These are phyloP conservation scores for Endomychus coccineus DNA, from an alignment of 2,888 invertebrate species.

Conservation along the genomic window DNA sequence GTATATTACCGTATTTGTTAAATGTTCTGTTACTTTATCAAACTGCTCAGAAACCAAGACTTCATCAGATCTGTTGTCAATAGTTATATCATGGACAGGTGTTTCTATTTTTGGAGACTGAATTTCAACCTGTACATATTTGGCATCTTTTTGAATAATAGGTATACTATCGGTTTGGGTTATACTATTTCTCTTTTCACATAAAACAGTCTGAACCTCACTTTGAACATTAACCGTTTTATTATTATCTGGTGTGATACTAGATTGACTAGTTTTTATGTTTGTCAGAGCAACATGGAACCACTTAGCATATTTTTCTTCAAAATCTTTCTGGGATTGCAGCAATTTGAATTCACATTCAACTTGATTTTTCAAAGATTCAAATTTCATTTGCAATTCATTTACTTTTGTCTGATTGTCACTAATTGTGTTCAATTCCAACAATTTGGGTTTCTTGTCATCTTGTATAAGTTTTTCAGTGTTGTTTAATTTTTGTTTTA, in stretches of 20 bases:
- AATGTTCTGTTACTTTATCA: no score
- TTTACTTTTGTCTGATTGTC: conserved; percentile 19
- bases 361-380: conserved; percentile 35
- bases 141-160: conserved; percentile 3
- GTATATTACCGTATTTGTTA: no score
- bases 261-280: conserved; percentile 25
- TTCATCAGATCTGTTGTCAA: no score
- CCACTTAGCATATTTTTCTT: conserved; percentile 49
- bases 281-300: conserved; percentile 38
- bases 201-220: conserved; percentile 4
- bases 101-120: no score
- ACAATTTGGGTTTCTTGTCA: conserved; percentile 29
- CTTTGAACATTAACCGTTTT: conserved; percentile 8
- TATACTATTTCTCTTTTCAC: conserved; percentile 18
- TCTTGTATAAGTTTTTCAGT: conserved; percentile 50
- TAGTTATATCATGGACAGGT: no score
- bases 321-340: conserved; percentile 49
- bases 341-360: conserved; percentile 43
- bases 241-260: no score
- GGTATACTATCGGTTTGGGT: conserved; percentile 31
- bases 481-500: conserved; percentile 55
- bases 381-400: conserved; percentile 38
- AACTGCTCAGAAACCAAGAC: no score
- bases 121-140: conserved; percentile 9
- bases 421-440: conserved; percentile 15